phyloP scores from a whole-genome alignment of 1,140 invertebrate genomes.

The Drosophila sulfurigaster region DNA sequence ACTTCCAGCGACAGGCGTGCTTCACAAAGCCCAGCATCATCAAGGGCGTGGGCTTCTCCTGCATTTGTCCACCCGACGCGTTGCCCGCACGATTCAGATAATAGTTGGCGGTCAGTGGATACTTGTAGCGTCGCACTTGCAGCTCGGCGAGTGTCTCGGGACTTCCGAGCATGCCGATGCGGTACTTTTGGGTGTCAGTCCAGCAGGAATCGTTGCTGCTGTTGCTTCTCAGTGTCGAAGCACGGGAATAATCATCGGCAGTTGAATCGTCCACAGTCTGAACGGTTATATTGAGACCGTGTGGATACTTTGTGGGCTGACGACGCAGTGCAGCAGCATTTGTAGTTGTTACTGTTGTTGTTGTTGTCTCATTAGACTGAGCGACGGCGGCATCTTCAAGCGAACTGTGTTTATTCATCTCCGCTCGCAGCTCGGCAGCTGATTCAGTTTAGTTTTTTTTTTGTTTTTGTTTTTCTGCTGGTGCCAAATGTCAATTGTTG shows the following conservation, averaged over 20 bases:
- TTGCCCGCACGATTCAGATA: slow-evolving; percentile 59
- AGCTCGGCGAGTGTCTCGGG: slow-evolving; percentile 76
- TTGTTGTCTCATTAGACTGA: slow-evolving; percentile 29
- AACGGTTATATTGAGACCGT: slow-evolving; percentile 75
- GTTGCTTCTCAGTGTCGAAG: slow-evolving; percentile 60
- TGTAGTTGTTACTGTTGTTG: slow-evolving; percentile 5
- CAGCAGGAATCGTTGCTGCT: slow-evolving; percentile 59
- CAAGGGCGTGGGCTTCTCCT: slow-evolving; percentile 56
- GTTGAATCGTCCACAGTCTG: slow-evolving; percentile 64
- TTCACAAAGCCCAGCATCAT: slow-evolving; percentile 65
- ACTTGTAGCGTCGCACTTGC: slow-evolving; percentile 80
- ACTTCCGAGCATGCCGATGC: slow-evolving; percentile 70
- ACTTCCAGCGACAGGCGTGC: slow-evolving; percentile 78
- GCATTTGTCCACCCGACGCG: slow-evolving; percentile 1
- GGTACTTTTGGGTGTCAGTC: slow-evolving; percentile 72
- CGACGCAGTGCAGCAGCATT: slow-evolving; percentile 57
- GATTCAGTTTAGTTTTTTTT: slow-evolving; percentile 42
- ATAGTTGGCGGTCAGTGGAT: slow-evolving; percentile 77
- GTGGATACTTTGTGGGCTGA: slow-evolving; percentile 79
- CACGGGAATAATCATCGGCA: slow-evolving; percentile 63
- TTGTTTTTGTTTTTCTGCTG: slow-evolving; percentile 17
- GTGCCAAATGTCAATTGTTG: slow-evolving; percentile 67
- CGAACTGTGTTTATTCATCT: too few species aligned
- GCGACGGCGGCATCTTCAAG: too few species aligned
- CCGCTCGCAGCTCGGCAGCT: slow-evolving; percentile 13